phyloP scores from a whole-genome alignment of 2,113 vertebrate genomes.

The Oceanites oceanicus region DNA sequence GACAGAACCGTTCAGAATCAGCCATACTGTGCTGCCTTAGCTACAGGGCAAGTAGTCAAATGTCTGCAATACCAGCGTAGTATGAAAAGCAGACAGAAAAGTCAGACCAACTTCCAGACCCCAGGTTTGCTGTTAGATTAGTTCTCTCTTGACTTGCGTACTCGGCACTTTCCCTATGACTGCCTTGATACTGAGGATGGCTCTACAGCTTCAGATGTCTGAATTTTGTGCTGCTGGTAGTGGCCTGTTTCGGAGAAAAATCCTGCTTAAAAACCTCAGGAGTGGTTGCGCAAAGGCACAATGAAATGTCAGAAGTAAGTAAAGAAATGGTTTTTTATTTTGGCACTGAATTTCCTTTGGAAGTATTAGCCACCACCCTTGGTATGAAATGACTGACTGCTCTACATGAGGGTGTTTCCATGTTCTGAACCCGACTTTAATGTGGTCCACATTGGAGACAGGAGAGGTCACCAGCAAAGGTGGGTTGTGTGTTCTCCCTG shows the following conservation, averaged over 20 bases:
- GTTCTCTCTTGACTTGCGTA: neutral
- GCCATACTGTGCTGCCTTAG: neutral
- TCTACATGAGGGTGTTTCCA: neutral
- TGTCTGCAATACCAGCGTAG: neutral
- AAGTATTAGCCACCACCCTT: neutral
- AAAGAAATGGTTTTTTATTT: neutral
- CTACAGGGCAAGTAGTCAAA: neutral
- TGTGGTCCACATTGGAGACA: neutral
- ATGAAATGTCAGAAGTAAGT: neutral
- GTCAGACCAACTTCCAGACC: neutral
- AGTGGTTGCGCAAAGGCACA: neutral
- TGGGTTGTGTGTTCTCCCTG: neutral
- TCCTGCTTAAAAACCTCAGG: neutral
- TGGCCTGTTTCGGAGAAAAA: neutral
- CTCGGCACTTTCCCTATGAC: neutral
- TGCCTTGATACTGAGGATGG: neutral
- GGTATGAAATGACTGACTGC: neutral
- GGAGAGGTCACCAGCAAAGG: neutral
- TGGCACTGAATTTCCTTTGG: neutral
- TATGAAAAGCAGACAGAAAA: neutral
- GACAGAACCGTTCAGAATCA: neutral
- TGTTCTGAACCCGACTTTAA: neutral
- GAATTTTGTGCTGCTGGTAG: neutral
- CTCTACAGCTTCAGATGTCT: neutral
- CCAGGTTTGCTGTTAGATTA: neutral